Percentiles rank a stretch among this genome's conserved stretches.
These are phyloP conservation scores for Centroberyx gerrardi DNA, from an alignment of 2,797 vertebrate species.

Conservation along the genomic window DNA sequence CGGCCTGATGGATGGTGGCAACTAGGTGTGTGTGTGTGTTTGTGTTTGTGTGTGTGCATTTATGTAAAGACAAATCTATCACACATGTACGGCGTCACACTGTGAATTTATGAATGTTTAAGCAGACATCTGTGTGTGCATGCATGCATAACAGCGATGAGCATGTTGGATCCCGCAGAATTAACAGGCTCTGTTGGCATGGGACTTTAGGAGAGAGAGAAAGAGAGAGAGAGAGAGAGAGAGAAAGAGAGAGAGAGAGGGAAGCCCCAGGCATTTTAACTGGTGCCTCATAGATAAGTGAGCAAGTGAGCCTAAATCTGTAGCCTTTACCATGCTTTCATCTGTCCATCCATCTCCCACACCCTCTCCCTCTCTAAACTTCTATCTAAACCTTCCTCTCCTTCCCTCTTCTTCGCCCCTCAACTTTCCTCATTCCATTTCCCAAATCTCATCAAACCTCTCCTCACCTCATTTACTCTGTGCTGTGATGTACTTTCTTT, in stretches of 20 bases:
- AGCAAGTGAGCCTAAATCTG: constrained; percentile 64
- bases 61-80: constrained; percentile 76
- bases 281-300: constrained; percentile 69
- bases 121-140: constrained; percentile 61
- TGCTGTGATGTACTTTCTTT: constrained; percentile 49
- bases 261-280: constrained; percentile 56
- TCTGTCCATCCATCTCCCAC: constrained; percentile 60
- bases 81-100: constrained; percentile 61
- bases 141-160: constrained; percentile 45
- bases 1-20: constrained; percentile 63
- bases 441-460: constrained; percentile 64
- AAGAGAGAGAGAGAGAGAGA: constrained; percentile 21
- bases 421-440: constrained; percentile 56
- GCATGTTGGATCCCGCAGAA: constrained; percentile 45
- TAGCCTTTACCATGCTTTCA: constrained; percentile 56
- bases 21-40: constrained; percentile 30
- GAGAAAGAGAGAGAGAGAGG: constrained; percentile 28
- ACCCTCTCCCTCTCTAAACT: constrained; percentile 27
- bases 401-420: constrained; percentile 32
- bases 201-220: constrained; percentile 4
- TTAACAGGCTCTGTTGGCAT: constrained; percentile 49
- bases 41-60: constrained; percentile 21
- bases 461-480: constrained; percentile 51
- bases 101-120: constrained; percentile 64
- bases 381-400: constrained; percentile 36